Conservation (phyloP, 2,888 invertebrate species). For the Pachycephus smyrnensis region DNA sequence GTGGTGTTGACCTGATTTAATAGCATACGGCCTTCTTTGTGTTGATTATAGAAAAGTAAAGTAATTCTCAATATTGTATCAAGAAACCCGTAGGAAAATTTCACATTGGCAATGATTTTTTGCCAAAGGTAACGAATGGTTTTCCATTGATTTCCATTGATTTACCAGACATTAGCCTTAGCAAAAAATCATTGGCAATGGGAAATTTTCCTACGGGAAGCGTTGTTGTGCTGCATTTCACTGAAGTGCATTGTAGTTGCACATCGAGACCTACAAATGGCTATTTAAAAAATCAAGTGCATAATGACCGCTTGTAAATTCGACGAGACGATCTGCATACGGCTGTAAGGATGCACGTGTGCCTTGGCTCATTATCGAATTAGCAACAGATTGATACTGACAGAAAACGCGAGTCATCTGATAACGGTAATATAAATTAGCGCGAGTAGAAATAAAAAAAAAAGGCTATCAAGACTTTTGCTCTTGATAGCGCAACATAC, state of each 20-base stretch:
- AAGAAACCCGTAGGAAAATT: no score
- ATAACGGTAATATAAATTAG: background rate
- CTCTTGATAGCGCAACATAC: no score
- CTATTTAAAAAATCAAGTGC: background rate
- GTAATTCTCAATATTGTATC: background rate
- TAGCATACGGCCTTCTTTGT: background rate
- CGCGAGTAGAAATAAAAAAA: background rate
- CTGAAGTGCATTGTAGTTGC: background rate
- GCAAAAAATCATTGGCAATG: no score
- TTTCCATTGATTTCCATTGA: no score
- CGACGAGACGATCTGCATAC: background rate
- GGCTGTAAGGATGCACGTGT: background rate
- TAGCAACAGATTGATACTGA: background rate
- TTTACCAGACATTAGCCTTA: no score
- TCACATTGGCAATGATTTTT: no score
- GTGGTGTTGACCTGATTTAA: background rate
- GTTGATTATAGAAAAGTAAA: background rate
- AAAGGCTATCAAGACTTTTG: no score
- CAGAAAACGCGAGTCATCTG: background rate
- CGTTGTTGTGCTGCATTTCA: background rate
- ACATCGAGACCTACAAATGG: background rate
- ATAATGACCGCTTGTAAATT: background rate
- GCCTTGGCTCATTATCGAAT: background rate
- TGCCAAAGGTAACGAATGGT: no score
- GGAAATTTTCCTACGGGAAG: no score